Percentiles rank a stretch among this genome's conserved stretches.
phyloP scores from a whole-genome alignment of 2,113 vertebrate species.

The Rhabdornis inornatus region DNA sequence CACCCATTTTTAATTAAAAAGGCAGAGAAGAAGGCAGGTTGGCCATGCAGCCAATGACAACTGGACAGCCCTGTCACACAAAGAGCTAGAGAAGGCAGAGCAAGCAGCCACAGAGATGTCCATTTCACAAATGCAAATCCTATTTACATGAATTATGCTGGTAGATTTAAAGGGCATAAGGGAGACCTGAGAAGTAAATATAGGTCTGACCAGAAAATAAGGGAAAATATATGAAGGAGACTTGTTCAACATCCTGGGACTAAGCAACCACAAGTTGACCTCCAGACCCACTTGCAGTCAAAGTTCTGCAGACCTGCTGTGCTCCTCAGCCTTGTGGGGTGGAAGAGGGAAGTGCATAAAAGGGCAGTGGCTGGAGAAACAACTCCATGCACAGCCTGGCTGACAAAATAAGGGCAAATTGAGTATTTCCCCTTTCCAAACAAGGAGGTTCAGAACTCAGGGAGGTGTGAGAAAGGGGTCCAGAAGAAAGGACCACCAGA shows the following conservation, averaged over 20 bases:
- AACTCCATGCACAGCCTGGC: not conserved
- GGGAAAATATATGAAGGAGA: not conserved
- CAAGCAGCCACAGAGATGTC: not conserved
- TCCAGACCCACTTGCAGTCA: not conserved
- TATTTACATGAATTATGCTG: not conserved
- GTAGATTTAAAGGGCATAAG: not conserved
- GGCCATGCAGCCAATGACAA: not conserved
- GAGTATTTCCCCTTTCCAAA: not conserved
- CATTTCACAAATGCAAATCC: not conserved
- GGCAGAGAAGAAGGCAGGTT: not conserved
- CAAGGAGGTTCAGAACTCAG: not conserved
- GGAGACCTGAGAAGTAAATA: not conserved
- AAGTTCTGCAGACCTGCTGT: slow-evolving; percentile 16
- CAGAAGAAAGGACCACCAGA: not conserved
- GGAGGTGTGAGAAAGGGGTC: not conserved
- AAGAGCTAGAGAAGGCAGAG: not conserved
- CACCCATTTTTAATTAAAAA: slow-evolving; percentile 52
- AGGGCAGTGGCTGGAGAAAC: not conserved
- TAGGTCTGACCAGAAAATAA: rapidly evolving
- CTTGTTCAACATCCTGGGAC: not conserved
- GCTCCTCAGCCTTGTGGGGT: not conserved
- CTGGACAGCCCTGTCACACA: not conserved
- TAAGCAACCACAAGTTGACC: not conserved
- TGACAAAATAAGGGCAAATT: not conserved
- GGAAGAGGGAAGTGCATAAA: not conserved